phyloP scores from a whole-genome alignment of 2,797 vertebrate genomes.

The Anas acuta region DNA sequence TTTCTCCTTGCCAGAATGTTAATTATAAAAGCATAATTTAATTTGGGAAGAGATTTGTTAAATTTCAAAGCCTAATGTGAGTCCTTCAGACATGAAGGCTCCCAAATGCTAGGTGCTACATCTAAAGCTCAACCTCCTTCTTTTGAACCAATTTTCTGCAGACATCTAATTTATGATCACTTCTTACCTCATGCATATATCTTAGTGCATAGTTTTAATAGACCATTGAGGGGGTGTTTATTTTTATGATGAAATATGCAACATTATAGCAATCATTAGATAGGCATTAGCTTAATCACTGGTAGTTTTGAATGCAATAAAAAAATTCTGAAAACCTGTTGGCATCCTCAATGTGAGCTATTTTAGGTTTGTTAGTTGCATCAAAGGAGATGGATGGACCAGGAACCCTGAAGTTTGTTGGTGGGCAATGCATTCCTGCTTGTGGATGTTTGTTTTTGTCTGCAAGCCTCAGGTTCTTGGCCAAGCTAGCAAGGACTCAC shows the following conservation, averaged over 20 bases:
- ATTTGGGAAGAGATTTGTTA: neutral
- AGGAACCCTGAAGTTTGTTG: neutral
- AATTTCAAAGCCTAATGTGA: neutral
- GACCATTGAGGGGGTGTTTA: too few species aligned
- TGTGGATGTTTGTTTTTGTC: rapidly evolving
- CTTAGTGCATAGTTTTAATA: neutral
- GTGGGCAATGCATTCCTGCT: neutral
- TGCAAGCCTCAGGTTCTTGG: neutral
- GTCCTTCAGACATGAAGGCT: neutral
- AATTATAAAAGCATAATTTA: conserved; percentile 24
- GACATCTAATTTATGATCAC: neutral
- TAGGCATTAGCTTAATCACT: neutral
- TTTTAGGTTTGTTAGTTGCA: neutral
- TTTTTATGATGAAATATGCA: neutral
- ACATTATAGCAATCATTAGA: neutral
- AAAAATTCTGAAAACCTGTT: neutral
- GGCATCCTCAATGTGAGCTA: neutral
- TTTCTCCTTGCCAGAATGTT: neutral
- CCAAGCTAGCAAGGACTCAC: neutral
- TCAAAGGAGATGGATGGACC: neutral
- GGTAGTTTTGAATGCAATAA: neutral
- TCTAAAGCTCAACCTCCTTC: neutral
- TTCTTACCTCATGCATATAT: neutral
- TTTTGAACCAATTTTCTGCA: neutral
- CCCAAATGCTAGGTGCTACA: neutral